A percentile compares a stretch with the other conserved stretches of the same genome.
Evolutionary conservation across 2,113 vertebrate species (phyloP).

Genomic region (Cercocebus atys): DNA sequence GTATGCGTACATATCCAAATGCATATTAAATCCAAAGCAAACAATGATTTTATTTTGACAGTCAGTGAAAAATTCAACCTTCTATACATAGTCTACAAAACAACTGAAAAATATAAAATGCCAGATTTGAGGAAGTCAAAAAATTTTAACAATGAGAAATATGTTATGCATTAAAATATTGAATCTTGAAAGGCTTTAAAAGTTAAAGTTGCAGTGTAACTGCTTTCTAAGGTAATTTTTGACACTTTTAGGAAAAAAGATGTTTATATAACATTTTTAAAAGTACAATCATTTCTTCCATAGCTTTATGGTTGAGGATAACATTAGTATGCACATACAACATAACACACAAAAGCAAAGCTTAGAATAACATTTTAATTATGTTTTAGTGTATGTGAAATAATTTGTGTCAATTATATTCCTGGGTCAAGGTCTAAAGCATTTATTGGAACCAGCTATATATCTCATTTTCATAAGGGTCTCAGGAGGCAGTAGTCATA

Average conservation of each 20-base stretch:
- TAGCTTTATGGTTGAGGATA: not conserved
- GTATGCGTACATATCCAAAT: not conserved
- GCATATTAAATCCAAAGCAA: not conserved
- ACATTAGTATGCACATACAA: not conserved
- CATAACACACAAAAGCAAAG: not conserved
- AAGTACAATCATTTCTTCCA: not conserved
- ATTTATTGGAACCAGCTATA: constrained; percentile 42
- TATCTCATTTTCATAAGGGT: constrained; percentile 57
- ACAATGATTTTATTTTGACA: not conserved
- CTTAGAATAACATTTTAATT: constrained; percentile 54
- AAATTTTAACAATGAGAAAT: not conserved
- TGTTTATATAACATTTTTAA: not conserved
- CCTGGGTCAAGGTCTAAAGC: constrained; percentile 18
- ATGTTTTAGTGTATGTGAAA: not conserved
- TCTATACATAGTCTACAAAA: not conserved
- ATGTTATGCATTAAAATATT: not conserved
- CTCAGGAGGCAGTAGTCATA: constrained; percentile 53
- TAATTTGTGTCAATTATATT: constrained; percentile 31
- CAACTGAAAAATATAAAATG: not conserved
- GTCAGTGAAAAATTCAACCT: not conserved
- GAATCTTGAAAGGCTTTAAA: not conserved
- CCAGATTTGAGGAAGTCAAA: not conserved
- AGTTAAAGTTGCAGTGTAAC: not conserved
- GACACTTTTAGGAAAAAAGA: not conserved
- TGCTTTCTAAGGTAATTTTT: constrained; percentile 13